Conservation (phyloP, 2,797 vertebrate genomes). For the Sitta carolinensis region DNA sequence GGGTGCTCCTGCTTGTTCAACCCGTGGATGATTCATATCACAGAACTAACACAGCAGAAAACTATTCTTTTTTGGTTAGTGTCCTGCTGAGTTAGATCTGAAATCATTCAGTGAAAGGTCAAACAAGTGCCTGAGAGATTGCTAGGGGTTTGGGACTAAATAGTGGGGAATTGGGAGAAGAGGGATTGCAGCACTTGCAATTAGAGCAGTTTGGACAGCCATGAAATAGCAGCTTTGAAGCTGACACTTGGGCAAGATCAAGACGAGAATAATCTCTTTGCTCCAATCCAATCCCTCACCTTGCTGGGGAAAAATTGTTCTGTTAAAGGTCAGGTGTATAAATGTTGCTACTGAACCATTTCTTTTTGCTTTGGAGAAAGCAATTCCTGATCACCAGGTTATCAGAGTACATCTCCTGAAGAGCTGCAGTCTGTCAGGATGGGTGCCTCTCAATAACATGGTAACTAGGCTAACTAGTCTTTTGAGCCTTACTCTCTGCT, state of each 20-base stretch:
- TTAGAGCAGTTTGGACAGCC: slow-evolving; percentile 19
- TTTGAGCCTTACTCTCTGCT: background rate
- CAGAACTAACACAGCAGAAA: background rate
- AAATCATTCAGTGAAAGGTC: slow-evolving; percentile 36
- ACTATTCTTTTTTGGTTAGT: background rate
- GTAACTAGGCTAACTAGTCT: background rate
- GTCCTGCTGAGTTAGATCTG: slow-evolving; percentile 10
- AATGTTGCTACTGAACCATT: background rate
- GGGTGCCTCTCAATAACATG: background rate
- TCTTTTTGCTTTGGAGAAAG: background rate
- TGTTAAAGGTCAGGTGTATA: slow-evolving; percentile 16
- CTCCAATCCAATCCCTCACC: background rate
- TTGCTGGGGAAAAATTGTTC: slow-evolving; percentile 7
- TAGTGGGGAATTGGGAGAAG: slow-evolving; percentile 1
- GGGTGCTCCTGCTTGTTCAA: background rate
- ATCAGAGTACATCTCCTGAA: background rate
- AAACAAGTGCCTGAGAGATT: slow-evolving; percentile 1
- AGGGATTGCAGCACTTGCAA: slow-evolving; percentile 15
- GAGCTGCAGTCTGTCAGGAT: background rate
- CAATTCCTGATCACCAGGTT: background rate
- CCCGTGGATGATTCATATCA: background rate
- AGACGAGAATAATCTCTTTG: background rate
- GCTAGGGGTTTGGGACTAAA: slow-evolving; percentile 1
- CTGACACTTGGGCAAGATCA: slow-evolving; percentile 16
- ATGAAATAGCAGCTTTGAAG: slow-evolving; percentile 29